Base-by-base conservation (phyloP, 2,888 invertebrate genomes). In the Acanthacorydalis orientalis region DNA sequence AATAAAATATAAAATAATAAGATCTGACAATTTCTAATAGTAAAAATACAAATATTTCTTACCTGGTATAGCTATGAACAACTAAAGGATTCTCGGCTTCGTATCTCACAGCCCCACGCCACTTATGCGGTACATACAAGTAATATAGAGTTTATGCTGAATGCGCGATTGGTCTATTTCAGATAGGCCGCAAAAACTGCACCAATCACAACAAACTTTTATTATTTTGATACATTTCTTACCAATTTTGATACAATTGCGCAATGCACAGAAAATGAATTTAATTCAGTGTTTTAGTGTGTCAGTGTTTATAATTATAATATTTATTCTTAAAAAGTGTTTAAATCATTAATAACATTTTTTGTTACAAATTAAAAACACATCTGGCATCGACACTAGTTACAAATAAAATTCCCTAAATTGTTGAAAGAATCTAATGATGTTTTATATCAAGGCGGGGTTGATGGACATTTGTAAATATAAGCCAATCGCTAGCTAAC, bases 31-130 rank as follows among this genome's bases (percentile, higher is more conserved):
- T 63, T 57, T 62, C 59, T 62, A 61, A 59, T 60, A 63, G 61
- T 59, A 62, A 64, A 69, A 68, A 70, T 70, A 72, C 67, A 69
- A 68, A 64, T 68, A 65, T 68, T 70, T 71, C 73, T 74, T 73
- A 74, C 74, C 74, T 73, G 68, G 62, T 64, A 66, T 62, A 65
- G 67, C 67, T 67, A 65, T 66, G 68, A 69, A 68, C 69, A 65
- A 69, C 70, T 68, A 69, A 70, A 70, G 69, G 65, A 64, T 64
- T 64, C 69, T 69, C 70, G 68, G 71, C 72, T 73, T 72, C 70
- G 72, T 73, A 72, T 71, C 70, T 71, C 67, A 63, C 65, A 69
- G 72, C 72, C 74, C 74, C 74, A 75, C 74, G 74, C 74, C 71
- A 74, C 72, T 73, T 70, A 68, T 69, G 70, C 70, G 68, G 70